Base-by-base conservation (phyloP, 2,888 invertebrate genomes). In the Spisula subtruncata region DNA sequence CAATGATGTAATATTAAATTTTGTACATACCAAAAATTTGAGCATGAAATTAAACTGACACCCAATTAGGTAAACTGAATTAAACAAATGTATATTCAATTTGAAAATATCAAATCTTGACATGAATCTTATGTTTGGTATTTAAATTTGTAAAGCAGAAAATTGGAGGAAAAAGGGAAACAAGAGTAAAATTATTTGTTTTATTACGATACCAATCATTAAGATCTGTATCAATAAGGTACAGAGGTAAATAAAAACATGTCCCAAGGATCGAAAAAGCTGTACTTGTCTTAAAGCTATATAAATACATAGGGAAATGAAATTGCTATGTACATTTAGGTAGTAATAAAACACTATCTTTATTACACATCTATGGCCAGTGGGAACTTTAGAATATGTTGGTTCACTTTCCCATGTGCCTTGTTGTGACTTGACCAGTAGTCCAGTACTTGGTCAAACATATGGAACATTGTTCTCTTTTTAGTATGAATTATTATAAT, bases 311-410 rank as follows among this genome's bases (percentile, higher is more conserved):
- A 83, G 90, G n/a, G 90, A 91, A 92, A 89, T 89, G 85, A 87
- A 91, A 86, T 87, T 89, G 82, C 83, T 88, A 85, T 87, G 86
- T 90, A 88, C 89, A 91, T 85, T 89, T 81, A 41, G 46, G 35
- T 90, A 85, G 92, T 86, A 90, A 92, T 91, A 91, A 92, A 90
- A 84, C 18, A 80, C 56, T 92, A 92, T 91, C 92, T 92, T 91
- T 89, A 92, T 90, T 89, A 81, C 83, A 46, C 56, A 92, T 92
- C 91, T 87, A 71, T 89, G 56, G 85, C 85, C 56, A 80, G 35
- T 80, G 79, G 85, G 85, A 79, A 35, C 18, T 18, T 48, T 32
- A 54, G 51, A 79, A 82, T 51, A 32, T 54, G 12, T 48, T 41
- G 60, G n/a, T 20, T 35, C 2, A 75, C n/a, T 82, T 87, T 87